Percentiles rank a stretch among this genome's conserved stretches.
These are phyloP conservation scores for Trinectes maculatus DNA, from an alignment of 2,113 vertebrate species.

Conservation along the genomic window DNA sequence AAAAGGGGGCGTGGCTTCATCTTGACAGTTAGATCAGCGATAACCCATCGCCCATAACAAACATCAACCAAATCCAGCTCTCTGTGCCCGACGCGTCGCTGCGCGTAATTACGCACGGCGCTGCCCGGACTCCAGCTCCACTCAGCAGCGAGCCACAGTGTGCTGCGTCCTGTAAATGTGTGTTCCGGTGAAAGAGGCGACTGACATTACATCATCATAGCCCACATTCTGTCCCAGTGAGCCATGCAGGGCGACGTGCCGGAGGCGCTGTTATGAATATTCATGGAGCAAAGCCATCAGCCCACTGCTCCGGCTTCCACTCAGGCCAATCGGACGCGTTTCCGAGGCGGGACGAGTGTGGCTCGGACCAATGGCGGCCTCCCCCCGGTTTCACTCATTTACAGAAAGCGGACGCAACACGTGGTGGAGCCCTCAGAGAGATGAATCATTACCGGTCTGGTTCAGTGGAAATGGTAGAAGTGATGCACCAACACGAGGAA, in stretches of 20 bases:
- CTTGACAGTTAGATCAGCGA: conserved; percentile 20
- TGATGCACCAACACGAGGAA: too few species aligned
- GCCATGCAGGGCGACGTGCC: conserved; percentile 3
- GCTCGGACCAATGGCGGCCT: conserved; percentile 32
- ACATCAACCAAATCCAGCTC: not conserved
- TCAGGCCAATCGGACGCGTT: conserved; percentile 62
- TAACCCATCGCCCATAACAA: not conserved
- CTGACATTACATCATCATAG: conserved; percentile 25
- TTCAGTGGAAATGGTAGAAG: too few species aligned
- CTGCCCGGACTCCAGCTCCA: not conserved
- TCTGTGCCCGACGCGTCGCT: not conserved
- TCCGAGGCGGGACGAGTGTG: conserved; percentile 36
- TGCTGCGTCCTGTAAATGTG: not conserved
- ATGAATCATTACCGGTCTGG: too few species aligned
- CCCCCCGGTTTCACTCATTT: not conserved
- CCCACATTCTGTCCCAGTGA: conserved; percentile 62
- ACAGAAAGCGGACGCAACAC: conserved; percentile 5
- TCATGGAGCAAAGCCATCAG: conserved; percentile 69
- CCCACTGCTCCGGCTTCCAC: conserved; percentile 47
- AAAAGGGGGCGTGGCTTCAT: conserved; percentile 34
- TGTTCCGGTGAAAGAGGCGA: conserved; percentile 8
- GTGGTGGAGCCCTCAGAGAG: not conserved
- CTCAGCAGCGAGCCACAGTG: not conserved
- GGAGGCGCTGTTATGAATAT: conserved; percentile 73
- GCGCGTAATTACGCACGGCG: conserved; percentile 22